Conservation (phyloP, 2,113 vertebrate genomes). For the Phylloscopus trochilus region DNA sequence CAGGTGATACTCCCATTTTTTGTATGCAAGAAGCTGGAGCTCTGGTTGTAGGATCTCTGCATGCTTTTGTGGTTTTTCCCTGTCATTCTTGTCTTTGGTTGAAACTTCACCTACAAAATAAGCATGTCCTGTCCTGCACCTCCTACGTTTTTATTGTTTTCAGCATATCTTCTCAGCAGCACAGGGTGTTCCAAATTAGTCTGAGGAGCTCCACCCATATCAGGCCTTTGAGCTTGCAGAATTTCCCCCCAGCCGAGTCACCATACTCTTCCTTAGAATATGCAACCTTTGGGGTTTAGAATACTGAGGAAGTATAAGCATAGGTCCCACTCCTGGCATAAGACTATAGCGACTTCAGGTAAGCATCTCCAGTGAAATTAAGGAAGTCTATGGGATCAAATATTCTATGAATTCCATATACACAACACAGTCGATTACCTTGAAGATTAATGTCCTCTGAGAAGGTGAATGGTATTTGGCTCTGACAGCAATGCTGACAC, state of each 20-base stretch:
- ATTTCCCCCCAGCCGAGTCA: not conserved
- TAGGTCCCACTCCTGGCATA: not conserved
- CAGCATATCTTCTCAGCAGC: not conserved
- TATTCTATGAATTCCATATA: not conserved
- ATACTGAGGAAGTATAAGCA: not conserved
- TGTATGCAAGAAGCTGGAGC: not conserved
- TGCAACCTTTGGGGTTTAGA: not conserved
- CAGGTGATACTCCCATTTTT: conserved; percentile 6
- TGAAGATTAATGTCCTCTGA: not conserved
- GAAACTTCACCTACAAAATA: not conserved
- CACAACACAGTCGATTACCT: not conserved
- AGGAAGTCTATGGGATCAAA: not conserved
- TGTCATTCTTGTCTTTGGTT: not conserved
- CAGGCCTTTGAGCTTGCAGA: not conserved
- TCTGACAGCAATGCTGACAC: not conserved
- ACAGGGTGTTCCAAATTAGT: not conserved
- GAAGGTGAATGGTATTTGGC: not conserved
- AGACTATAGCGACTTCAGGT: not conserved
- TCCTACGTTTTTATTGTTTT: not conserved
- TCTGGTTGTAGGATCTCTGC: not conserved
- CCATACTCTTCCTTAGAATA: not conserved
- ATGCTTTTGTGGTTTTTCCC: not conserved
- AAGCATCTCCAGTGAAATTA: not conserved
- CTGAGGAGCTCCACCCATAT: not conserved
- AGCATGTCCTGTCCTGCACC: not conserved